phyloP scores from a whole-genome alignment of 2,888 invertebrate species.

The Melieria omissa region DNA sequence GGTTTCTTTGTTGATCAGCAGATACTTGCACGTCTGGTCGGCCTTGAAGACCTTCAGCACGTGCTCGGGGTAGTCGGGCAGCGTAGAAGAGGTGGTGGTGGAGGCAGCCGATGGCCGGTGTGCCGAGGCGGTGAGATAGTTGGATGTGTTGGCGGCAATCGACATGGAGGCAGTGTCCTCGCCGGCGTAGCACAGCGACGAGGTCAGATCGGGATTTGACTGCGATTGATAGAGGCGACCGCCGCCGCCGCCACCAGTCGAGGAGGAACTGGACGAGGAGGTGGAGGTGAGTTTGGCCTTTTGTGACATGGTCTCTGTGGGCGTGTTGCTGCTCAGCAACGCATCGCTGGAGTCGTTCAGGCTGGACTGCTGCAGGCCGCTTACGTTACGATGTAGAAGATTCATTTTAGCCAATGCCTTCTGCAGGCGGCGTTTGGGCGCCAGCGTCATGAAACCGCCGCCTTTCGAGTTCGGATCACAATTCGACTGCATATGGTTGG shows the following conservation, averaged over 20 bases:
- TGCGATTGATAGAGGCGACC: slow-evolving; percentile 80
- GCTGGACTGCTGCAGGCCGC: slow-evolving; percentile 50
- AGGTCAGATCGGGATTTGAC: slow-evolving; percentile 86
- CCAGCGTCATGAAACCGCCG: slow-evolving; percentile 87
- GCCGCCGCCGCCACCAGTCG: slow-evolving; percentile 46
- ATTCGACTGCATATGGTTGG: slow-evolving; percentile 34
- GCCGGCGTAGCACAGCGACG: slow-evolving; percentile 70
- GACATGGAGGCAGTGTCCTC: slow-evolving; percentile 79
- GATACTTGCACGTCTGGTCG: slow-evolving; percentile 97
- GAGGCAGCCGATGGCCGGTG: slow-evolving; percentile 58
- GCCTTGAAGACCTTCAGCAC: slow-evolving; percentile 95
- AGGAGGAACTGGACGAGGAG: slow-evolving; percentile 51
- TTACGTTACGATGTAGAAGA: slow-evolving; percentile 68
- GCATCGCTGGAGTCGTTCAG: slow-evolving; percentile 59
- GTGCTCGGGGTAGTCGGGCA: slow-evolving; percentile 89
- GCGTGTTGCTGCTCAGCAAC: slow-evolving; percentile 46
- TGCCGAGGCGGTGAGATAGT: slow-evolving; percentile 54
- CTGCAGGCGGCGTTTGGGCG: slow-evolving; percentile 84
- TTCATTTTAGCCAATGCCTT: slow-evolving; percentile 91
- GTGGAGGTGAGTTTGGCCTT: slow-evolving; percentile 52
- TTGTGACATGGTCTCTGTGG: slow-evolving; percentile 39
- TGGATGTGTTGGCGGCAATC: slow-evolving; percentile 41
- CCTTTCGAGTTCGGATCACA: slow-evolving; percentile 41
- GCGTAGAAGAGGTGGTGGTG: slow-evolving; percentile 50
- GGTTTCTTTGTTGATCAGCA: slow-evolving; percentile 94